Conservation (phyloP, 2,888 invertebrate genomes). For the Ganaspis brasiliensis region DNA sequence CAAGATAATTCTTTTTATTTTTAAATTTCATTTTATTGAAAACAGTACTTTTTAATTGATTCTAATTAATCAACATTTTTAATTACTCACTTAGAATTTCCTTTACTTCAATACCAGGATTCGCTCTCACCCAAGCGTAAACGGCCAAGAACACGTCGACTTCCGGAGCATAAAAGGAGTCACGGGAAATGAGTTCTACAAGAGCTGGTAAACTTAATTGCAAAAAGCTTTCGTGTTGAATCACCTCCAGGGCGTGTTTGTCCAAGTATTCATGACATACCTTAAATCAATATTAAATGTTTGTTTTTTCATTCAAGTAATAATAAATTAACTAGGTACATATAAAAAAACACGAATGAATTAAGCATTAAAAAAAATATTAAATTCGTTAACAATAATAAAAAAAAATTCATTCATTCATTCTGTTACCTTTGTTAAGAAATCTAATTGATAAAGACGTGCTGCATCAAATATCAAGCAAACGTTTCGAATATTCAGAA, state of each 20-base stretch:
- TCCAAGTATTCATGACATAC: slow-evolving; percentile 96
- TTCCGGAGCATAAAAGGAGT: slow-evolving; percentile 98
- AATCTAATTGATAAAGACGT: slow-evolving; percentile 85
- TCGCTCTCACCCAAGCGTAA: slow-evolving; percentile 91
- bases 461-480: slow-evolving; percentile 98
- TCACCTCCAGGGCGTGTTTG: slow-evolving; percentile 91
- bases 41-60: slow-evolving; percentile 38
- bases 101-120: slow-evolving; percentile 83
- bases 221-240: slow-evolving; percentile 92
- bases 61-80: slow-evolving; percentile 31
- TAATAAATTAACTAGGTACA: slow-evolving; percentile 41
- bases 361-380: too few species aligned
- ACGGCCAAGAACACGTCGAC: slow-evolving; percentile 97
- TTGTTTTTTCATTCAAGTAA: too few species aligned
- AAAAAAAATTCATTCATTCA: background rate
- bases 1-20: too few species aligned
- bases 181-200: slow-evolving; percentile 91
- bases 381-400: too few species aligned
- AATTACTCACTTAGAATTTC: slow-evolving; percentile 71
- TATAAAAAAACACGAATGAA: background rate
- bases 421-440: slow-evolving; percentile 80
- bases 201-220: slow-evolving; percentile 92
- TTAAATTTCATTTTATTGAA: slow-evolving; percentile 38
- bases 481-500: slow-evolving; percentile 93
- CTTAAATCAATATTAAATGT: too few species aligned